Evolutionary conservation across 2,888 invertebrate genomes (phyloP).

Genomic region (Epinotia nisella): DNA sequence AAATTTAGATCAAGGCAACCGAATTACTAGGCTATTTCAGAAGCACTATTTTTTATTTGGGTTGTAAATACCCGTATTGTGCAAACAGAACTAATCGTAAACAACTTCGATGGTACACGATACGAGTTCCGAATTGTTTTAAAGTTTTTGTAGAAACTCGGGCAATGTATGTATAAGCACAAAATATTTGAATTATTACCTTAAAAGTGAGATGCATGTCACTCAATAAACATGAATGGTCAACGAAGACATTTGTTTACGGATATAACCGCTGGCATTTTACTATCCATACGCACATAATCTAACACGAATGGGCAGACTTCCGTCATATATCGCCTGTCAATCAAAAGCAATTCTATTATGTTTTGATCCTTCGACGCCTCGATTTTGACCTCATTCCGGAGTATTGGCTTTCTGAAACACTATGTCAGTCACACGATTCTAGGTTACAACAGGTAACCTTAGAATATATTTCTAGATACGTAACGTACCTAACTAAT

Average conservation of each 20-base stretch:
- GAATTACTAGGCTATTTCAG: conserved; percentile 11
- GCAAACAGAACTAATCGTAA: conserved; percentile 16
- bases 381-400: conserved; percentile 53
- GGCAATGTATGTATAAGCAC: too few relatives aligned
- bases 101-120: neutral
- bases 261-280: conserved; percentile 35
- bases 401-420: conserved; percentile 59
- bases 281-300: conserved; percentile 16
- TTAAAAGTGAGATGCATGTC: too few relatives aligned
- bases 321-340: conserved; percentile 43
- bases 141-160: too few relatives aligned
- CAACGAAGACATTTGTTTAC: conserved; percentile 34
- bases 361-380: conserved; percentile 41
- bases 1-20: conserved; percentile 29
- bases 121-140: neutral
- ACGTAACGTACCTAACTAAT: neutral
- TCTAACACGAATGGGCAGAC: conserved; percentile 23
- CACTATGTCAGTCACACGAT: conserved; percentile 63
- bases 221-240: conserved; percentile 11
- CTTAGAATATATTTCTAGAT: conserved; percentile 42
- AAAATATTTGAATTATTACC: too few relatives aligned
- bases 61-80: conserved; percentile 11
- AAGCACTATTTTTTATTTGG: conserved; percentile 15
- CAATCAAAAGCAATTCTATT: conserved; percentile 38
- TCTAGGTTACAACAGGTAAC: conserved; percentile 62